Evolutionary conservation across 1,140 invertebrate genomes (phyloP).

Genomic region (Euborellia annulipes): DNA sequence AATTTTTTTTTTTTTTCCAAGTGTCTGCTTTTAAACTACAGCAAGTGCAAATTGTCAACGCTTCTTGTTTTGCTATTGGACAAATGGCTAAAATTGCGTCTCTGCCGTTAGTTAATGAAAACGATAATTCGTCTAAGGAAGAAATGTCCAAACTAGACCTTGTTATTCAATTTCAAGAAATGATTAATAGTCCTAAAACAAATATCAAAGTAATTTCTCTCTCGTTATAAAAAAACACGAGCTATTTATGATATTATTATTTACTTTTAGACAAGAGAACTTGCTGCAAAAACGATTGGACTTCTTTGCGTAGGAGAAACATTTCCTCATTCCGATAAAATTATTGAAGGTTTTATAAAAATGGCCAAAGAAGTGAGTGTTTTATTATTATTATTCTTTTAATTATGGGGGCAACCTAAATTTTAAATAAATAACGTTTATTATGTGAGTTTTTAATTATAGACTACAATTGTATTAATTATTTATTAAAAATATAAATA

Average conservation of each 20-base stretch:
- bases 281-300: constrained; percentile 50
- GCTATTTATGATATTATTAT: constrained; percentile 9
- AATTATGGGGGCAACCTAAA: too few species aligned
- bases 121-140: constrained; percentile 23
- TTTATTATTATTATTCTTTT: constrained; percentile 9
- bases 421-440: too few species aligned
- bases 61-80: constrained; percentile 48
- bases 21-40: constrained; percentile 39
- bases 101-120: constrained; percentile 41
- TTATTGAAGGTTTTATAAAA: constrained; percentile 53
- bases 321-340: constrained; percentile 46
- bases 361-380: constrained; percentile 49
- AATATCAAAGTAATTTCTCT: constrained; percentile 33
- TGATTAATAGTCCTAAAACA: constrained; percentile 42
- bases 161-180: constrained; percentile 39
- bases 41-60: constrained; percentile 38
- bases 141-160: constrained; percentile 38
- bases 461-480: too few species aligned
- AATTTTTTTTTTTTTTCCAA: constrained; percentile 27
- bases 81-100: constrained; percentile 45
- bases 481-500: too few species aligned
- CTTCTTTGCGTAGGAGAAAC: constrained; percentile 60
- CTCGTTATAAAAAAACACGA: constrained; percentile 4
- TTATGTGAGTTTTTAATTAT: too few species aligned
- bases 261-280: constrained; percentile 49